Evolutionary conservation across 2,797 vertebrate species (phyloP).

Genomic region (Cyclopterus lumpus): DNA sequence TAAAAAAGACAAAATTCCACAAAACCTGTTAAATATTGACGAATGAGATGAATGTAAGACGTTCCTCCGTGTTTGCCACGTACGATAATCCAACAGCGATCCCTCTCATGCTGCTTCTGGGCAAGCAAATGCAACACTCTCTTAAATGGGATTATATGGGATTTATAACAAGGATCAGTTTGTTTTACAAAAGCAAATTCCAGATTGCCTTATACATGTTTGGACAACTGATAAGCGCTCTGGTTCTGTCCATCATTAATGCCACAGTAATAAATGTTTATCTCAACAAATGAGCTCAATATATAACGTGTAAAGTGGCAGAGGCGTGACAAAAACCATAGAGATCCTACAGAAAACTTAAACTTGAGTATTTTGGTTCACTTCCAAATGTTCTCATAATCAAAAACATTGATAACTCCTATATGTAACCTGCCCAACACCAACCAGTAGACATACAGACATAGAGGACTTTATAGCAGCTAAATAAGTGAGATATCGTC

Average conservation of each 20-base stretch:
- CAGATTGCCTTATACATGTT: constrained; percentile 25
- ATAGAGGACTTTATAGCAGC: background rate
- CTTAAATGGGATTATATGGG: constrained; percentile 66
- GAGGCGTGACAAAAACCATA: background rate
- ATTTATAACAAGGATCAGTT: constrained; percentile 65
- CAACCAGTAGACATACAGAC: background rate
- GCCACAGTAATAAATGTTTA: background rate
- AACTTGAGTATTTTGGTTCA: background rate
- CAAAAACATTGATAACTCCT: background rate
- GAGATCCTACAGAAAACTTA: background rate
- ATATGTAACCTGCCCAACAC: background rate
- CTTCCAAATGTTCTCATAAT: background rate
- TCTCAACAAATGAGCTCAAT: constrained; percentile 4
- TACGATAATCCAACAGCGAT: constrained; percentile 28
- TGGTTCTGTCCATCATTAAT: constrained; percentile 6
- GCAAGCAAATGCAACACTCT: constrained; percentile 48
- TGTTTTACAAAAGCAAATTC: constrained; percentile 55
- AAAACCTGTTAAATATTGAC: background rate
- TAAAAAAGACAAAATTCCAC: constrained; percentile 1
- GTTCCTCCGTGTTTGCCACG: constrained; percentile 5
- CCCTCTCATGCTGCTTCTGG: constrained; percentile 45
- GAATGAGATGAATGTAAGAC: background rate
- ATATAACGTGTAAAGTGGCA: background rate
- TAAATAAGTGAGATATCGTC: background rate
- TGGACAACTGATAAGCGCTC: constrained; percentile 8